Evolutionary conservation across 2,888 invertebrate genomes (phyloP).

Genomic region (Carabus problematicus): DNA sequence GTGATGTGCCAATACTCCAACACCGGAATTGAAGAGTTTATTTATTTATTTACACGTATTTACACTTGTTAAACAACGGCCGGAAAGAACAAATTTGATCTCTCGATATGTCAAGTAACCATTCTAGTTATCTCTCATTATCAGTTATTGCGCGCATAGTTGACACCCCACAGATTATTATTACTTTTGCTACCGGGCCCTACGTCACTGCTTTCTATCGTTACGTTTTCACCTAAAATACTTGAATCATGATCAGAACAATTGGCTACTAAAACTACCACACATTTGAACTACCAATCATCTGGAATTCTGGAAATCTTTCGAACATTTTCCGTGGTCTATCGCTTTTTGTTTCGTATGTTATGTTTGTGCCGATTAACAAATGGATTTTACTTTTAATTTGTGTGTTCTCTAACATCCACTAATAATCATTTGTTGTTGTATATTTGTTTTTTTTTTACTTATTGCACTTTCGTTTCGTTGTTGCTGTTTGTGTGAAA

Average conservation of each 20-base stretch:
- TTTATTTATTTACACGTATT: conserved; percentile 13
- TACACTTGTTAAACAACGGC: conserved; percentile 18
- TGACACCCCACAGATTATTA: background rate
- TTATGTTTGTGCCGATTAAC: conserved; percentile 19
- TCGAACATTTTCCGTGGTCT: conserved; percentile 1
- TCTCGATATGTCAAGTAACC: conserved; percentile 58
- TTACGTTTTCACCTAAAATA: too few relatives aligned
- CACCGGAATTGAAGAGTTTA: conserved; percentile 5
- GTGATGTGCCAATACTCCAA: conserved; percentile 34
- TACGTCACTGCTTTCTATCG: background rate
- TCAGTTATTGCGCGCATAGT: background rate
- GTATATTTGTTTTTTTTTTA: background rate
- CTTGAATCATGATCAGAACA: too few relatives aligned
- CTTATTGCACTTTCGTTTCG: conserved; percentile 28
- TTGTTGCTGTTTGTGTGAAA: conserved; percentile 5
- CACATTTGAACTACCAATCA: too few relatives aligned
- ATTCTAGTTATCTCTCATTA: conserved; percentile 51
- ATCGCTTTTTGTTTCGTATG: conserved; percentile 30
- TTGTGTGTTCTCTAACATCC: conserved; percentile 39
- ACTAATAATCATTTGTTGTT: conserved; percentile 27
- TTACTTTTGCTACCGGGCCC: background rate
- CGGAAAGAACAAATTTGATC: conserved; percentile 1
- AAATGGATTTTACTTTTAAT: conserved; percentile 21
- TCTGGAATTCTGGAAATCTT: too few relatives aligned
- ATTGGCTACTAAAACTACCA: too few relatives aligned